Base-by-base conservation (phyloP, 2,888 invertebrate species). In the Seira sanloemensis region DNA sequence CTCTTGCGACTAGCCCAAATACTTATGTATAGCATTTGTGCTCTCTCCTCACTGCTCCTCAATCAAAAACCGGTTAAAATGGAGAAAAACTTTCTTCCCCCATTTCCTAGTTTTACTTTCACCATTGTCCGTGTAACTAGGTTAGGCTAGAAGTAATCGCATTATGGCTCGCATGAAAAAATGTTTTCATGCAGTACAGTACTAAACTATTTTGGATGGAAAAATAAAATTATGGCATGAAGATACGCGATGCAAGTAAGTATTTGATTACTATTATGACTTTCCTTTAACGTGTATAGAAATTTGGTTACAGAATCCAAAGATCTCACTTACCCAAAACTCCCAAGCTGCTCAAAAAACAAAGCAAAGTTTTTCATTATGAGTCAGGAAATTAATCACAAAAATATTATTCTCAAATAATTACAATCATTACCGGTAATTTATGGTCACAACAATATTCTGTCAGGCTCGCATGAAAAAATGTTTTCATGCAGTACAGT, bases 401-500 rank as follows among this genome's bases (percentile, higher is more conserved):
- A 4, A 37, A 37, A 37, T 12, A 37, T 7, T 4, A 7, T 37
- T 37, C 4, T 4, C 37, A 37, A 37, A 7, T 4, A 12, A 37
- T 12, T 68, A n/a, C n/a, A n/a, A n/a, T n/a, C n/a, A n/a, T n/a
- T n/a, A 69, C 69, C 97, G 93, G 91, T 94, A 97, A 91, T 97
- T 97, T 83, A 97, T 92, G 0, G 97, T 97, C 78, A 97, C 94
- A 75, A 97, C 96, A 91, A 97, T 94, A 66, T 96, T 94, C 90
- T 95, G 94, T n/a, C 96, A n/a, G n/a, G n/a, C n/a, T n/a, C n/a
- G n/a, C n/a, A n/a, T n/a, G n/a, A n/a, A n/a, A n/a, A n/a, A n/a
- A n/a, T n/a, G n/a, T n/a, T n/a, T n/a, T n/a, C n/a, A n/a, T n/a
- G n/a, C n/a, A n/a, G n/a, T n/a, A n/a, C n/a, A n/a, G n/a, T n/a